A percentile compares a stretch with the other conserved stretches of the same genome.
These are phyloP conservation scores for Ameiurus melas DNA, from an alignment of 2,113 vertebrate species.

Conservation along the genomic window DNA sequence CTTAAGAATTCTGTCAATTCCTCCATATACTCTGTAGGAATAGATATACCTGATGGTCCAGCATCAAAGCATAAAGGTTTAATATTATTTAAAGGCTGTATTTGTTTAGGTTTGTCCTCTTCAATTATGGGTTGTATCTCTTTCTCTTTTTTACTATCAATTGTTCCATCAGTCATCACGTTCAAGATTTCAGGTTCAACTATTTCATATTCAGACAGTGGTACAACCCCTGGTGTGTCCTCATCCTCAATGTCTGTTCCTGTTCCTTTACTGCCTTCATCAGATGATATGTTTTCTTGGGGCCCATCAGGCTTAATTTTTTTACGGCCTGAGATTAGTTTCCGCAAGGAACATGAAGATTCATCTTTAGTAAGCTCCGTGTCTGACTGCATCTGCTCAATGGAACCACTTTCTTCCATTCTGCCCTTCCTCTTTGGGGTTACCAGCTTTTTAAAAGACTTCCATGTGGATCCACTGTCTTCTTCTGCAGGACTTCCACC, in stretches of 20 bases:
- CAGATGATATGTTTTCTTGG: conserved; percentile 67
- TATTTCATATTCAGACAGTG: conserved; percentile 85
- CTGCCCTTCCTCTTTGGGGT: conserved; percentile 84
- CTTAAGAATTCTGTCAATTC: conserved; percentile 64
- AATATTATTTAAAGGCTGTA: conserved; percentile 16
- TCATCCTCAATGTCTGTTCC: conserved; percentile 79
- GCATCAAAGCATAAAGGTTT: conserved; percentile 9
- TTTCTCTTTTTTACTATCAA: conserved; percentile 26
- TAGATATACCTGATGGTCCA: conserved; percentile 13
- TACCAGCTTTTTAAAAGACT: conserved; percentile 87
- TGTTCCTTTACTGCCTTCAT: conserved; percentile 70
- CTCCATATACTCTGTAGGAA: conserved; percentile 62
- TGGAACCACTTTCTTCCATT: conserved; percentile 78
- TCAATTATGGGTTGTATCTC: conserved; percentile 27
- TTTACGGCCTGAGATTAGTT: conserved; percentile 82
- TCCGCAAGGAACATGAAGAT: conserved; percentile 83
- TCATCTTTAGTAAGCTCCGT: conserved; percentile 80
- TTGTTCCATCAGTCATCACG: neutral
- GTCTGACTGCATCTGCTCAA: conserved; percentile 76
- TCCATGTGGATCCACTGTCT: conserved; percentile 88
- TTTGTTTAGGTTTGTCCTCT: conserved; percentile 50
- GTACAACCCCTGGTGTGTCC: conserved; percentile 87
- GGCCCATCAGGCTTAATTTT: conserved; percentile 80
- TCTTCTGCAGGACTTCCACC: conserved; percentile 78
- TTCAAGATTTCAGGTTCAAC: conserved; percentile 64